phyloP scores from a whole-genome alignment of 2,113 vertebrate species.

The Melospiza georgiana region DNA sequence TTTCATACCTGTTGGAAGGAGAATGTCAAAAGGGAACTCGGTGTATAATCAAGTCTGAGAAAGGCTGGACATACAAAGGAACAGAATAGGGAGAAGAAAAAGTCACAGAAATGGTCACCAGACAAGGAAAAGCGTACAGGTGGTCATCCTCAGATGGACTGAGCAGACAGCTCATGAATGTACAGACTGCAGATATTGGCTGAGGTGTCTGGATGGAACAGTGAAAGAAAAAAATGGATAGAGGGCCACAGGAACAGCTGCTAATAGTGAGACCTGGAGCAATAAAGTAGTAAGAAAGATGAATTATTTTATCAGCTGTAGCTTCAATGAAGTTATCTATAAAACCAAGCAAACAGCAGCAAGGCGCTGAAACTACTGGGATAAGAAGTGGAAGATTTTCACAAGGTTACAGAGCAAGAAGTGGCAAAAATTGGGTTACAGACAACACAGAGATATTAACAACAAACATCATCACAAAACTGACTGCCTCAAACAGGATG shows the following conservation, averaged over 20 bases:
- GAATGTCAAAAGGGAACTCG: neutral
- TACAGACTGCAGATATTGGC: neutral
- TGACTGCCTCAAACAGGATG: neutral
- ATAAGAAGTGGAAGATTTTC: neutral
- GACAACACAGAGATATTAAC: neutral
- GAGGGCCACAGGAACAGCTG: neutral
- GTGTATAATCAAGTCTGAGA: neutral
- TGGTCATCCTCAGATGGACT: neutral
- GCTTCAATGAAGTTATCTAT: neutral
- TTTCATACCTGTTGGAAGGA: slow-evolving; percentile 2
- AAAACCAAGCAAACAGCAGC: neutral
- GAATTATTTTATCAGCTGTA: neutral
- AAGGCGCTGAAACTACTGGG: neutral
- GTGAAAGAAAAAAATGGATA: neutral
- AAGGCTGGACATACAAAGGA: neutral
- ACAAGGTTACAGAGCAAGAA: neutral
- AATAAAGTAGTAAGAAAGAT: neutral
- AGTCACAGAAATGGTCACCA: neutral
- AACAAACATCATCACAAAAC: neutral
- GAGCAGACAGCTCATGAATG: neutral
- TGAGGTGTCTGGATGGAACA: neutral
- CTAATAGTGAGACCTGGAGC: neutral
- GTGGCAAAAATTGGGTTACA: neutral
- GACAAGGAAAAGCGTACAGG: neutral
- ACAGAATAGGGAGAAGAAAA: neutral